phyloP scores from a whole-genome alignment of 2,797 vertebrate genomes.

The Dendrocincla tyrannina region DNA sequence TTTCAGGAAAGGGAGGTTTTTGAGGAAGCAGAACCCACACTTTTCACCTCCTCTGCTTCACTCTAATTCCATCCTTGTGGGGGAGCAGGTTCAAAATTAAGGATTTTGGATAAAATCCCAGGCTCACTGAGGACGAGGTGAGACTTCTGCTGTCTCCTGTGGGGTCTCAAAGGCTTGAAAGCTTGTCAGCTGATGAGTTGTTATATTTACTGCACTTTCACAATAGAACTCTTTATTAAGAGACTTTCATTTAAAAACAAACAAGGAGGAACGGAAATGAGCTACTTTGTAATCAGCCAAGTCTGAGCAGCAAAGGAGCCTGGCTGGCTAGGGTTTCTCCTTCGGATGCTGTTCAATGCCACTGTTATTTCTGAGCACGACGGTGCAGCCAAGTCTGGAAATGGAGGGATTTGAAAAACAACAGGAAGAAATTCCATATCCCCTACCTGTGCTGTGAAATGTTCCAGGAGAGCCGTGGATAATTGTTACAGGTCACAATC shows the following conservation, averaged over 20 bases:
- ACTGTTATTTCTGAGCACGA: neutral
- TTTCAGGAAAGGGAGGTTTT: neutral
- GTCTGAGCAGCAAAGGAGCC: neutral
- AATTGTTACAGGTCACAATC: neutral
- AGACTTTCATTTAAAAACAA: neutral
- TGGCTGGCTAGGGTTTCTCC: neutral
- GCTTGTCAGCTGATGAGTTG: neutral
- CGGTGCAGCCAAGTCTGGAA: constrained; percentile 14
- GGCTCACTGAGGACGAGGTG: neutral
- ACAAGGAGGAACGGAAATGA: neutral
- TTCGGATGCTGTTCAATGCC: neutral
- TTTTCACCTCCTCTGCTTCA: neutral
- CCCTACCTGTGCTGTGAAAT: constrained; percentile 8
- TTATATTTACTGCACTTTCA: neutral
- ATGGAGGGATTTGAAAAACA: constrained; percentile 51
- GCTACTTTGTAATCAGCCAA: neutral
- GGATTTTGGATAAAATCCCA: neutral
- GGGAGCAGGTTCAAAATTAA: neutral
- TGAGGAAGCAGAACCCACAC: neutral
- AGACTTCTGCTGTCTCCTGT: neutral
- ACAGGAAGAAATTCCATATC: constrained; percentile 40
- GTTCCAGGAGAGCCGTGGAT: neutral
- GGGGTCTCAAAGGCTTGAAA: neutral
- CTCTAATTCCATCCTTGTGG: neutral
- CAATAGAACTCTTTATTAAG: neutral